Base-by-base conservation (phyloP, 2,888 invertebrate species). In the Rhagonycha lutea region DNA sequence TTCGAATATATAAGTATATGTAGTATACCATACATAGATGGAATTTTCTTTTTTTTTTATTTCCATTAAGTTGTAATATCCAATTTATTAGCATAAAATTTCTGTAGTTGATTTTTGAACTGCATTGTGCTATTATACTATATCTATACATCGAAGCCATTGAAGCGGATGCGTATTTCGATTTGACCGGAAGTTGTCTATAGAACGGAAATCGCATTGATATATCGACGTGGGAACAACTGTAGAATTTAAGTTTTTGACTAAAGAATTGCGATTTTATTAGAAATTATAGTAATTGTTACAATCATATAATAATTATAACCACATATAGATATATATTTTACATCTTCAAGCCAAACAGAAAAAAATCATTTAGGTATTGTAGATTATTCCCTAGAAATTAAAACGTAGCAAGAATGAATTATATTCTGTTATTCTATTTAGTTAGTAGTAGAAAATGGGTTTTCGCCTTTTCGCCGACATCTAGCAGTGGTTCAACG, bases 151-250 rank as follows among this genome's bases (percentile, higher is more conserved):
- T 18, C 26, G 63, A 26, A 65, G 63, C 63, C 63, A 65, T 24
- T 65, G 63, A 65, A 65, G 63, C 63, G 63, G 18, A 65, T 65
- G 63, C 63, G 63, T 65, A 65, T 65, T 65, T 65, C 63, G 63
- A 65, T 65, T 65, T 65, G 63, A 65, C 63, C 63, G 63, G 63
- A 65, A 65, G 63, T 65, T 65, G 63, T 65, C 63, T 65, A 65
- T 65, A 65, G 63, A 65, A 65, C 63, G 63, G 63, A 65, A 65
- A 65, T 65, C 63, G 63, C 26, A 65, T 65, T 65, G 63, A 65
- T 65, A 65, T 65, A 65, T 65, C 63, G 63, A 65, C 26, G 26
- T 65, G 24, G 63, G 63, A 24, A 65, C 26, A 65, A 65, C 63
- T 24, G 23, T 65, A 65, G 63, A 65, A 65, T 65, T 65, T 26